Evolutionary conservation across 2,797 vertebrate genomes (phyloP).

Genomic region (Dryobates pubescens): DNA sequence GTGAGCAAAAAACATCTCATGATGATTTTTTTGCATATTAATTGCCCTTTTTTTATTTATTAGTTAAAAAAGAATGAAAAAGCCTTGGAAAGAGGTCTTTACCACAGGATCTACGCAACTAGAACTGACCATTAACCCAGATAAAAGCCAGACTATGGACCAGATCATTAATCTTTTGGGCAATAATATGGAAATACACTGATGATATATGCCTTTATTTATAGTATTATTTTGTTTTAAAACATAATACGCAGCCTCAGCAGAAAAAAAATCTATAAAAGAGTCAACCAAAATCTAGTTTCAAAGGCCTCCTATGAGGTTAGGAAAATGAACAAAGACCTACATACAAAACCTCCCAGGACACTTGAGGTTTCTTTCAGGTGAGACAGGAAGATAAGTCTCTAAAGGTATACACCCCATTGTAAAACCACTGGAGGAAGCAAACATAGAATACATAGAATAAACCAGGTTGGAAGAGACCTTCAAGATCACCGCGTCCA

Average conservation of each 20-base stretch:
- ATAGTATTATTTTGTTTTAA: too few relatives aligned
- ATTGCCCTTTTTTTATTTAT: background rate
- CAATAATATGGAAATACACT: background rate
- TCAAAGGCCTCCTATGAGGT: background rate
- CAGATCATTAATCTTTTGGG: background rate
- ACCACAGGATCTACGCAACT: background rate
- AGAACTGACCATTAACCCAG: background rate
- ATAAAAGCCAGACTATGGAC: background rate
- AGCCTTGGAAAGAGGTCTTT: background rate
- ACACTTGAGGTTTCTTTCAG: background rate
- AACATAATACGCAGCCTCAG: background rate
- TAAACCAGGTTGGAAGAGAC: too few relatives aligned
- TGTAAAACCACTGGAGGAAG: background rate
- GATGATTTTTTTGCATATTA: background rate
- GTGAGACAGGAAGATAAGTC: background rate
- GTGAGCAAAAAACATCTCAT: background rate
- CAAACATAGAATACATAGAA: too few relatives aligned
- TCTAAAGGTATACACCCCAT: background rate
- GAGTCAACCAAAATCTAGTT: background rate
- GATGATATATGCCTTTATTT: background rate
- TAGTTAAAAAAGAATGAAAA: background rate
- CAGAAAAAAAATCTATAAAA: background rate
- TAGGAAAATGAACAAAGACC: background rate
- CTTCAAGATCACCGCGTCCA: too few relatives aligned
- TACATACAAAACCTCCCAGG: background rate